These are phyloP conservation scores for Laodelphax striatellus DNA, from an alignment of 1,140 invertebrate genomes.

Conservation along the genomic window DNA sequence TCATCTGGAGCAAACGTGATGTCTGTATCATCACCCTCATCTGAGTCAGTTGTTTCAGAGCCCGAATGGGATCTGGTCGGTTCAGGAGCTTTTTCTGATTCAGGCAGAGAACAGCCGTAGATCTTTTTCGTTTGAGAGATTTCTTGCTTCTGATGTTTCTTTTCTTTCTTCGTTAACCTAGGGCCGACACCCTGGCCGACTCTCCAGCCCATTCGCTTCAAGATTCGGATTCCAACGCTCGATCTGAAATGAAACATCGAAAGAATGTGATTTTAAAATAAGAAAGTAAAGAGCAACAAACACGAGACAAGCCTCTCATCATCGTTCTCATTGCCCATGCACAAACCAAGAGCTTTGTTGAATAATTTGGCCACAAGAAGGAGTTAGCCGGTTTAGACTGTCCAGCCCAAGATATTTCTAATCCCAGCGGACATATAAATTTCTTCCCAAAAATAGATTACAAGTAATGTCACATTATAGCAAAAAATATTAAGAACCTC, in stretches of 20 bases:
- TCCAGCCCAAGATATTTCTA: no score
- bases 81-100: conserved; percentile 6
- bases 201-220: conserved; percentile 83
- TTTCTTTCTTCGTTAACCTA: conserved; percentile 45
- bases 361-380: no score
- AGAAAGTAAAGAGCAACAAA: no score
- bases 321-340: no score
- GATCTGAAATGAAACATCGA: conserved; percentile 40
- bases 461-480: no score
- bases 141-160: conserved; percentile 32
- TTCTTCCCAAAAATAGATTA: no score
- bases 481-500: no score
- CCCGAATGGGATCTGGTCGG: background rate
- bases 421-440: no score
- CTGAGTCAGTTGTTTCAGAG: conserved; percentile 13
- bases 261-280: no score
- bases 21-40: conserved; percentile 20
- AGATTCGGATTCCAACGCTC: conserved; percentile 75
- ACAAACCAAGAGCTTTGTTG: no score
- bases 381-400: no score
- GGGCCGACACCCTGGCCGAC: conserved; percentile 85
- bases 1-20: conserved; percentile 79
- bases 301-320: no score
- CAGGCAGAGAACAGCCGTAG: conserved; percentile 52
- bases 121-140: conserved; percentile 35